Conservation (phyloP, 2,113 vertebrate genomes). For the Nesoenas mayeri region DNA sequence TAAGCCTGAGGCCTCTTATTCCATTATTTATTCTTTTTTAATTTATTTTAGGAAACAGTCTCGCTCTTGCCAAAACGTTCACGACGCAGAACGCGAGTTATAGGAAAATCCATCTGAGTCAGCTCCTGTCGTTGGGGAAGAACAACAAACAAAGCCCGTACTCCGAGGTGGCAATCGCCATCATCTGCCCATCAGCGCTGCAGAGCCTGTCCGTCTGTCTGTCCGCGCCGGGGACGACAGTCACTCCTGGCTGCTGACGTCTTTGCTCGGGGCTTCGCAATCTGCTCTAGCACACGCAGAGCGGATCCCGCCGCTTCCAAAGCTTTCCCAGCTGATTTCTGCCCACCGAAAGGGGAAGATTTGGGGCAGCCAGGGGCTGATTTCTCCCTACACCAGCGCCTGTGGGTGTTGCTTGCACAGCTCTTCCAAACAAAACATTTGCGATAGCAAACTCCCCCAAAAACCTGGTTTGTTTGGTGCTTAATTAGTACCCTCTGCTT, state of each 20-base stretch:
- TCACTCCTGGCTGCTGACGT: not conserved
- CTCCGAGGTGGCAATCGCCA: not conserved
- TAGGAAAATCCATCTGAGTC: not conserved
- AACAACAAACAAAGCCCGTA: not conserved
- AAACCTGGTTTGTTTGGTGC: not conserved
- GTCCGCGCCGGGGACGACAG: not conserved
- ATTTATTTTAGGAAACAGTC: not conserved
- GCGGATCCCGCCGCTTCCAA: not conserved
- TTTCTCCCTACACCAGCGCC: not conserved
- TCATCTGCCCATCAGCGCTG: not conserved
- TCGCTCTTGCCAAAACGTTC: not conserved
- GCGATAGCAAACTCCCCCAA: not conserved
- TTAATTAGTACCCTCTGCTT: not conserved
- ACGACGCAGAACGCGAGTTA: not conserved
- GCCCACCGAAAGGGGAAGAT: not conserved
- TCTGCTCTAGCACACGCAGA: not conserved
- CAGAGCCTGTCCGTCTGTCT: not conserved
- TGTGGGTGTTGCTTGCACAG: accelerated
- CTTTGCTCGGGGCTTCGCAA: slow-evolving; percentile 21
- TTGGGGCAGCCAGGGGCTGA: not conserved
- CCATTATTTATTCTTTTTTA: not conserved
- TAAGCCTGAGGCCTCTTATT: not conserved
- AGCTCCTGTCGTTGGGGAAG: not conserved
- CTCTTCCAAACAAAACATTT: slow-evolving; percentile 20
- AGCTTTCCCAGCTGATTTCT: not conserved